Evolutionary conservation across 2,797 vertebrate species (phyloP).

Genomic region (Rhinella marina): DNA sequence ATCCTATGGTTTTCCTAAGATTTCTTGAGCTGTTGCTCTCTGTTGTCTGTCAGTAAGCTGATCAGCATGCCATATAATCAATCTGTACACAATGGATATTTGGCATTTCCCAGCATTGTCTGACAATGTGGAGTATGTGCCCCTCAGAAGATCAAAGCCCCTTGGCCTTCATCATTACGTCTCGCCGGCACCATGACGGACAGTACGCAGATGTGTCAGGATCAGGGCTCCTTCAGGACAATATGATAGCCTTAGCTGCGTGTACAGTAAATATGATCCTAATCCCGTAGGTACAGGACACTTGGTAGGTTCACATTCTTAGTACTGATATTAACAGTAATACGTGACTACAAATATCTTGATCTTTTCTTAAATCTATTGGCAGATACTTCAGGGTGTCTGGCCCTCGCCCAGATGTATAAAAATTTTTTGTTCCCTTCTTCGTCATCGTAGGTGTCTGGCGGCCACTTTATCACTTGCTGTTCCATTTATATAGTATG

Average conservation of each 20-base stretch:
- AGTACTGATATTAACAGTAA: not conserved
- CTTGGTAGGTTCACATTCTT: not conserved
- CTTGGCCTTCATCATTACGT: not conserved
- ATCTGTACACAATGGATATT: not conserved
- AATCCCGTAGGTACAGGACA: not conserved
- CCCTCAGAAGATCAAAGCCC: not conserved
- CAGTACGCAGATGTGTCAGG: not conserved
- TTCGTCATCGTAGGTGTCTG: too few relatives aligned
- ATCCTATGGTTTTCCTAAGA: too few relatives aligned
- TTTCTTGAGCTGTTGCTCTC: not conserved
- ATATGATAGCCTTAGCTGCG: not conserved
- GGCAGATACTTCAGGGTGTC: too few relatives aligned
- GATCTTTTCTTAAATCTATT: too few relatives aligned
- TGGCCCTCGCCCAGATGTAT: too few relatives aligned
- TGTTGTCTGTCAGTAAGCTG: not conserved
- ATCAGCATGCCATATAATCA: not conserved
- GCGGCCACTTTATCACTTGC: not conserved
- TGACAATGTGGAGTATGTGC: not conserved
- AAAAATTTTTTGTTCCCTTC: too few relatives aligned
- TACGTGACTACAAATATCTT: too few relatives aligned
- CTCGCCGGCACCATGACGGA: not conserved
- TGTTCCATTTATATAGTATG: not conserved
- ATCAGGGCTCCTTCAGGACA: not conserved
- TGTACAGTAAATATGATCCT: not conserved
- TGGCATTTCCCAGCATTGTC: not conserved